Base-by-base conservation (phyloP, 2,888 invertebrate species). In the Agrilus cyanescens region DNA sequence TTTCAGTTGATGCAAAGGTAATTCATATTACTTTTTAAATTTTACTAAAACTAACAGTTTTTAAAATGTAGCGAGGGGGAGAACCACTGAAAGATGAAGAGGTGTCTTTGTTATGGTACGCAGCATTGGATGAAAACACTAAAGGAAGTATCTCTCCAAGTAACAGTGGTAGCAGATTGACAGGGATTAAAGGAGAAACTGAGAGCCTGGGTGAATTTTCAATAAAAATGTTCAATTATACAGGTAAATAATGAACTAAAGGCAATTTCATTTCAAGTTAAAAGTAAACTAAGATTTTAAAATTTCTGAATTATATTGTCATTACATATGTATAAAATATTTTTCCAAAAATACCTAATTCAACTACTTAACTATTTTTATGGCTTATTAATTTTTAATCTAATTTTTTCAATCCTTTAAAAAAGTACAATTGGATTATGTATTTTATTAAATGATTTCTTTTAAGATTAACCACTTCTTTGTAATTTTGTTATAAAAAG, bases 51-150 rank as follows among this genome's bases (percentile, higher is more conserved):
- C 40, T 14, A 35, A n/a, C 2, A 15, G 36, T 16, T 16, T 16
- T 31, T n/a, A 12, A 35, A 16, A 47, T 48, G 31, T 36, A 57
- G 53, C 37, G 50, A 7, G 47, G 50, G 15, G 48, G 46, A 39
- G 46, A 51, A 41, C 41, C 49, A n/a, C 43, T 62, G n/a, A 47
- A 56, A 13, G 65, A 65, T 1, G 68, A 72, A 32, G 74, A 75
- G 2, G 71, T 83, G 15, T 81, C 84, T 0, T 55, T 91, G 0
- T 68, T 90, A 13, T 88, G 88, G 78, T 91, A 91, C 59, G 76
- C 78, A 2, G 88, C 87, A 0, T 66, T 90, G 8, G 93, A 93
- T 57, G 84, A 84, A 53, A 74, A 72, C 49, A 75, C 76, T 0
- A 71, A 74, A 48, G 53, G 80, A 1, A 69, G 68, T 50, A 69